Percentiles rank a stretch among this genome's conserved stretches.
Conservation (phyloP, 2,797 vertebrate genomes). For the Tadarida brasiliensis region DNA sequence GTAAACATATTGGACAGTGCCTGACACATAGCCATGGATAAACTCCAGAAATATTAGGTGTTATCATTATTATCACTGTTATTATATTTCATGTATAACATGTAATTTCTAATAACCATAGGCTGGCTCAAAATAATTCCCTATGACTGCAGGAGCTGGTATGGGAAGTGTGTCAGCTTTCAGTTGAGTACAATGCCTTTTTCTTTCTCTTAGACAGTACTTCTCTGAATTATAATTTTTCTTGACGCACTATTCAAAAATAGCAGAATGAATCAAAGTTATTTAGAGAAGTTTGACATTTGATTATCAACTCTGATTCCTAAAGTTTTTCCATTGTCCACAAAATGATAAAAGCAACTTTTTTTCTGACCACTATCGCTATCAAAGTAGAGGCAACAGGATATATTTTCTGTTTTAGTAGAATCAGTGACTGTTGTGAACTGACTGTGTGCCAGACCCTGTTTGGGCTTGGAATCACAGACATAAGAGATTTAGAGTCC, state of each 20-base stretch:
- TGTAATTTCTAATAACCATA: background rate
- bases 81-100: background rate
- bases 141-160: background rate
- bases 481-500: constrained; percentile 5
- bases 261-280: background rate
- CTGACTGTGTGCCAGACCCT: background rate
- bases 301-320: background rate
- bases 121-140: background rate
- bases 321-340: background rate
- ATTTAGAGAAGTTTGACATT: background rate
- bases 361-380: background rate
- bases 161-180: background rate
- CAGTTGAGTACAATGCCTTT: background rate
- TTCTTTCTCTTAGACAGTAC: background rate
- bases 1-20: background rate
- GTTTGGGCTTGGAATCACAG: background rate
- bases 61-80: background rate
- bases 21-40: background rate
- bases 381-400: background rate
- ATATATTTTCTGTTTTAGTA: constrained; percentile 9
- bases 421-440: background rate
- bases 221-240: background rate
- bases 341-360: constrained; percentile 20
- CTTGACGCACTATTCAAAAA: background rate
- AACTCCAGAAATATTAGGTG: background rate